Evolutionary conservation across 2,797 vertebrate genomes (phyloP), one percentile per base, ranked within the genome.

Genomic region (Adrianichthys oophorus): DNA sequence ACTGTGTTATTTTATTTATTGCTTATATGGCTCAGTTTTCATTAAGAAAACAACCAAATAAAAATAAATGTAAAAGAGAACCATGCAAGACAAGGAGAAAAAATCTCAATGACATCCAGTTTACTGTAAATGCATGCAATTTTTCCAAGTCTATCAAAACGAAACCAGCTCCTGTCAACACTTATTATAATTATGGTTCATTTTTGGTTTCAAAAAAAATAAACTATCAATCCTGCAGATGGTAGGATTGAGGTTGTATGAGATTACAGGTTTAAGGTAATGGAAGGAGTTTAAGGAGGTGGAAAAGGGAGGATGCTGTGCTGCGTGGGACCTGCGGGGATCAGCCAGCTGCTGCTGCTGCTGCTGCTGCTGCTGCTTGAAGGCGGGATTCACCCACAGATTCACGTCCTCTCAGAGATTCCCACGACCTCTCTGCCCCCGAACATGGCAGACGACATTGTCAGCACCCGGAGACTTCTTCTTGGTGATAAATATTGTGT

Each of bases 351-450:
- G 83, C 83, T 72, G 72, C 74, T 56, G 73, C 44, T 65, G 78
- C 46, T 56, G 84, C 65, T 59, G 82, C 53, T 74, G 78, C 76
- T 1, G 16, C 41, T n/a, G 41, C 41, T 42, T 32, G 72, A 88
- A 89, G 90, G 87, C 85, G 85, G 89, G 87, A 69, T 91, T 88
- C 80, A 87, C 73, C 80, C 85, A 4, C 32, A 37, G 10, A 37
- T 37, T 12, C 32, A 12, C 32, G 32, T 32, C 72, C 68, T 78
- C 74, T 56, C 61, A 65, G 54, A 83, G 86, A 79, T 92, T 93
- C 91, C 92, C 91, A 92, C 87, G 92, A 92, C 88, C 90, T 82
- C 76, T 66, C 79, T 73, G 65, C 72, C 80, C 86, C 72, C 74
- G 59, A 68, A 70, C 81, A 81, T 69, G 76, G 74, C 75, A 72